These are phyloP conservation scores for Sternotherus odoratus DNA, from an alignment of 2,797 vertebrate genomes.

Conservation along the genomic window DNA sequence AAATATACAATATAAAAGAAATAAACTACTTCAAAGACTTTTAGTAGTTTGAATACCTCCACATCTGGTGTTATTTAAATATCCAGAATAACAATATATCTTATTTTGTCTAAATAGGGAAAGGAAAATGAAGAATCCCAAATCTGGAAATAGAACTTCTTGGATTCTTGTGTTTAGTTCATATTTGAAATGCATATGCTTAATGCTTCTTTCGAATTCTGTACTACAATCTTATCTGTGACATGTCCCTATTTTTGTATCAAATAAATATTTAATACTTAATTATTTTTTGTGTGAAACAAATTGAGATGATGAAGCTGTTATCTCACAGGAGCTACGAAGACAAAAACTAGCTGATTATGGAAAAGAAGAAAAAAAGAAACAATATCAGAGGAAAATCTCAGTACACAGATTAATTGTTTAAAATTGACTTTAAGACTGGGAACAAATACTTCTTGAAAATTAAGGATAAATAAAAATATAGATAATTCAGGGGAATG, in stretches of 20 bases:
- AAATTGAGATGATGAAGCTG: neutral
- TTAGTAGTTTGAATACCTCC: neutral
- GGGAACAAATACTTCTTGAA: neutral
- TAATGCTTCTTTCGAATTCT: neutral
- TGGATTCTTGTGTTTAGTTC: neutral
- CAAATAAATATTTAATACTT: slow-evolving; percentile 8
- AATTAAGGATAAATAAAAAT: slow-evolving; percentile 45
- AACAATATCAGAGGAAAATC: slow-evolving; percentile 33
- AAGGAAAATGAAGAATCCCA: neutral
- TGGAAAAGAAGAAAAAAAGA: neutral
- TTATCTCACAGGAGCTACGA: neutral
- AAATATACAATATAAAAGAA: neutral
- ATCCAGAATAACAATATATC: neutral
- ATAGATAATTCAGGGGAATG: slow-evolving; percentile 9
- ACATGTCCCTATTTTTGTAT: neutral
- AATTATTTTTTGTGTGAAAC: slow-evolving; percentile 14
- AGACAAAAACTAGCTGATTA: neutral
- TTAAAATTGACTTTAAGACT: slow-evolving; percentile 64
- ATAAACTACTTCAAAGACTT: neutral
- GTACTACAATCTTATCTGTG: neutral
- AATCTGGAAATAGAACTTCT: neutral
- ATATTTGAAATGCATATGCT: neutral
- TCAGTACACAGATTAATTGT: neutral
- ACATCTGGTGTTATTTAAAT: neutral
- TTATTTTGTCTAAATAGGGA: neutral